Evolutionary conservation across 2,113 vertebrate genomes (phyloP).

Genomic region (Pluvialis apricaria): DNA sequence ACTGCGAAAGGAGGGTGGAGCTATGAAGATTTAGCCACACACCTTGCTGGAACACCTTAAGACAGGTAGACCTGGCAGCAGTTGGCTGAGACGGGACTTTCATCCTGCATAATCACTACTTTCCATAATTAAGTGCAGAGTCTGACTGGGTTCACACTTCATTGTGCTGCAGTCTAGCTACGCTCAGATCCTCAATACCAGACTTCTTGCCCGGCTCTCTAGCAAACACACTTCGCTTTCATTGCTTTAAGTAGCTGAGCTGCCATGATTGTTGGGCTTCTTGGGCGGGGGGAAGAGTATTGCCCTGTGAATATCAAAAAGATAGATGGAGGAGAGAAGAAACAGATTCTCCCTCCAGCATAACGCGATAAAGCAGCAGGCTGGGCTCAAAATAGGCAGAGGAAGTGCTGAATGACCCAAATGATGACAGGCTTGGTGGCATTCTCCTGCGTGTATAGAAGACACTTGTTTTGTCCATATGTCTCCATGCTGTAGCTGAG

Average conservation of each 20-base stretch:
- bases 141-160: constrained; percentile 29
- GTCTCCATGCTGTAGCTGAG: constrained; percentile 7
- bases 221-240: background rate
- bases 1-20: constrained; percentile 28
- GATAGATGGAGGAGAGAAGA: constrained; percentile 16
- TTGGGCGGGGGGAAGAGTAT: background rate
- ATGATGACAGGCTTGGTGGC: constrained; percentile 47
- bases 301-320: background rate
- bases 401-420: constrained; percentile 53
- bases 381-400: constrained; percentile 34
- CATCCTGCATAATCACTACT: constrained; percentile 52
- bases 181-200: background rate
- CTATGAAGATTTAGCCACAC: constrained; percentile 15
- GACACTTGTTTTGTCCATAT: constrained; percentile 53
- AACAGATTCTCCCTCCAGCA: constrained; percentile 28
- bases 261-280: background rate
- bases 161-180: background rate
- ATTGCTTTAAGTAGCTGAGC: background rate
- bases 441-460: background rate
- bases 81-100: constrained; percentile 13
- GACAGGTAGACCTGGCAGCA: constrained; percentile 52
- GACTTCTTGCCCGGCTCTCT: background rate
- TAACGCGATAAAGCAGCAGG: constrained; percentile 11
- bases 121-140: constrained; percentile 44
- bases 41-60: constrained; percentile 54